Evolutionary conservation across 2,888 invertebrate genomes (phyloP).

Genomic region (Amiota minor): DNA sequence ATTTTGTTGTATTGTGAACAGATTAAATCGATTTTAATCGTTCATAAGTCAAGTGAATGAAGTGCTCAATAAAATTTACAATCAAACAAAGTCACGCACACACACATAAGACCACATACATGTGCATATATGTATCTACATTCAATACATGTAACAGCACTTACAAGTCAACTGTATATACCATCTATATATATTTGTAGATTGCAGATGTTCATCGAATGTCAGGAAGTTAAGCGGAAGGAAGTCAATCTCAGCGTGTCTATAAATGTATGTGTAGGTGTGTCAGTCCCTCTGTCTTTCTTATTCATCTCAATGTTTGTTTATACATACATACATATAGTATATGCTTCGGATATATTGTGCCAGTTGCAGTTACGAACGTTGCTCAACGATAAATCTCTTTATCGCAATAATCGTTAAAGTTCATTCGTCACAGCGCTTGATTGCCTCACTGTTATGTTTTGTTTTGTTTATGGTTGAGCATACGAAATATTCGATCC

Average conservation of each 20-base stretch:
- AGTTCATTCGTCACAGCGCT: constrained; percentile 61
- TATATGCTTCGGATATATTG: constrained; percentile 42
- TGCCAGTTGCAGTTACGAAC: constrained; percentile 46
- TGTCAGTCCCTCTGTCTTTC: not conserved
- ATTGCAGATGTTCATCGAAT: not conserved
- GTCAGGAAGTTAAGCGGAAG: constrained; percentile 41
- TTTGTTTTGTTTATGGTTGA: constrained; percentile 46
- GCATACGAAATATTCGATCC: constrained; percentile 47
- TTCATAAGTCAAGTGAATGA: constrained; percentile 58
- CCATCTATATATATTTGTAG: too few relatives aligned
- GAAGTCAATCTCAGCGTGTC: constrained; percentile 35
- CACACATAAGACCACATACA: constrained; percentile 20
- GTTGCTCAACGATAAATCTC: constrained; percentile 62
- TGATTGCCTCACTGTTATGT: constrained; percentile 47
- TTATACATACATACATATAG: not conserved
- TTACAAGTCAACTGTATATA: too few relatives aligned
- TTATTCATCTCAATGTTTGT: too few relatives aligned
- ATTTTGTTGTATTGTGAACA: constrained; percentile 53
- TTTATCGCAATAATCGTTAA: constrained; percentile 65
- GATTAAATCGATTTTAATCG: constrained; percentile 65
- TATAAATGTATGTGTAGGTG: not conserved
- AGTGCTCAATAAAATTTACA: constrained; percentile 62
- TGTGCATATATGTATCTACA: not conserved
- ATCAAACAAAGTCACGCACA: constrained; percentile 37
- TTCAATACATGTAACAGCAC: too few relatives aligned